phyloP scores from a whole-genome alignment of 1,140 invertebrate species.

The Schlechtendalia chinensis region DNA sequence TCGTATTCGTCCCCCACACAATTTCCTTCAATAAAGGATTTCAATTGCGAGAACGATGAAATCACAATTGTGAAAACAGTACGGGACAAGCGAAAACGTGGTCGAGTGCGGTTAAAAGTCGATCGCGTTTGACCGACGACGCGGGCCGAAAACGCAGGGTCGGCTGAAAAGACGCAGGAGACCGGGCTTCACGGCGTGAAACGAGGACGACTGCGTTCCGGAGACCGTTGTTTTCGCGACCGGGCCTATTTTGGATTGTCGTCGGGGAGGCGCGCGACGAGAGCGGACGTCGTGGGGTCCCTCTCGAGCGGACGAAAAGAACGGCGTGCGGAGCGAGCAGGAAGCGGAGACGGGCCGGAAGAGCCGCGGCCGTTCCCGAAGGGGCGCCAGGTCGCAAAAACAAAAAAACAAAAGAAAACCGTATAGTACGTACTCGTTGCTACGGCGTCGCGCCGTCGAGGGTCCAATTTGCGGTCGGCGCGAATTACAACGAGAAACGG shows the following conservation, averaged over 20 bases:
- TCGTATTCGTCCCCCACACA: not conserved
- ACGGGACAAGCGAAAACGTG: no score
- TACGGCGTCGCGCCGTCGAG: not conserved
- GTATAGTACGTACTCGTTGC: no score
- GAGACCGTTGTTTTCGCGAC: no score
- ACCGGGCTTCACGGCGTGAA: not conserved
- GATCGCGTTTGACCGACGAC: not conserved
- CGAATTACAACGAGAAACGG: not conserved
- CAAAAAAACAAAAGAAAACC: not conserved
- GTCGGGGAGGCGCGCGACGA: no score
- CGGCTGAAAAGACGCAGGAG: not conserved
- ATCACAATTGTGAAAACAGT: no score
- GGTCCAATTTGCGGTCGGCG: not conserved
- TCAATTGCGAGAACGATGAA: not conserved
- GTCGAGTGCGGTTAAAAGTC: no score
- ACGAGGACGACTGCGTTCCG: no score
- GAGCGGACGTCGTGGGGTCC: no score
- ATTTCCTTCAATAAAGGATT: slow-evolving; percentile 5
- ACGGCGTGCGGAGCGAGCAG: not conserved
- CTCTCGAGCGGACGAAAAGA: slow-evolving; percentile 19
- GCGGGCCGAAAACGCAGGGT: not conserved
- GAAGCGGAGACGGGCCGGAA: not conserved
- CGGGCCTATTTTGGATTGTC: no score
- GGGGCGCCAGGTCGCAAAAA: not conserved
- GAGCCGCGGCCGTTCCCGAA: not conserved